Percentiles rank a stretch among this genome's conserved stretches.
phyloP scores from a whole-genome alignment of 2,888 invertebrate species.

The Rhogogaster chlorosoma region DNA sequence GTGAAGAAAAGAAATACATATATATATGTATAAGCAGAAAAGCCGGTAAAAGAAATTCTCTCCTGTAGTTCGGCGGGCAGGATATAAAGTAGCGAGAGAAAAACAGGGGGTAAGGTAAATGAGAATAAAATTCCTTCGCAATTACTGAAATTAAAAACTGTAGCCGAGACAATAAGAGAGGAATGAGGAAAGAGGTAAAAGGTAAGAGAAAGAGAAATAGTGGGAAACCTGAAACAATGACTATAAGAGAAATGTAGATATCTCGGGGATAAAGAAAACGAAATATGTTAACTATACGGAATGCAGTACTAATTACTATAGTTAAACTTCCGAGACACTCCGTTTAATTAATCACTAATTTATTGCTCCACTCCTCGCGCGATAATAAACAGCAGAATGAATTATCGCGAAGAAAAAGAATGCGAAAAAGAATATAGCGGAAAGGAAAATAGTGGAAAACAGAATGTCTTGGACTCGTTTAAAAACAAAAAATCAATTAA shows the following conservation, averaged over 20 bases:
- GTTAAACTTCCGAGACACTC: not conserved
- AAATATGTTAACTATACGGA: slow-evolving; percentile 25
- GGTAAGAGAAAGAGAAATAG: not conserved
- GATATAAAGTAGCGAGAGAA: not conserved
- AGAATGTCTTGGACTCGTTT: too few relatives aligned
- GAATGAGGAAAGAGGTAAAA: not conserved
- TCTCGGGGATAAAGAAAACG: slow-evolving; percentile 29
- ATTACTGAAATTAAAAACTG: slow-evolving; percentile 63
- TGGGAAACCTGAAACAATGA: slow-evolving; percentile 12
- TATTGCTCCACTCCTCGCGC: not conserved
- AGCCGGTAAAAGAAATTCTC: not conserved
- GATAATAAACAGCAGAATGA: not conserved
- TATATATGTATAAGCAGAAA: not conserved
- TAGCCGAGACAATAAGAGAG: slow-evolving; percentile 41
- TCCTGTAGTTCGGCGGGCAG: not conserved
- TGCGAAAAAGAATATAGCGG: too few relatives aligned
- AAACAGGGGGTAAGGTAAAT: slow-evolving; percentile 51
- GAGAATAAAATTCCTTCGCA: slow-evolving; percentile 58
- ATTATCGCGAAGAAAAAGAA: not conserved
- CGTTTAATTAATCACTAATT: slow-evolving; percentile 5
- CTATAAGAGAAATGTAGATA: not conserved
- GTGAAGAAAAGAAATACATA: not conserved
- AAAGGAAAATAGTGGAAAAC: too few relatives aligned
- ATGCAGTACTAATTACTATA: slow-evolving; percentile 8
- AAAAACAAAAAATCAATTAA: too few relatives aligned